Base-by-base conservation (phyloP, 2,113 vertebrate species). In the Gallinago paraguaiae region DNA sequence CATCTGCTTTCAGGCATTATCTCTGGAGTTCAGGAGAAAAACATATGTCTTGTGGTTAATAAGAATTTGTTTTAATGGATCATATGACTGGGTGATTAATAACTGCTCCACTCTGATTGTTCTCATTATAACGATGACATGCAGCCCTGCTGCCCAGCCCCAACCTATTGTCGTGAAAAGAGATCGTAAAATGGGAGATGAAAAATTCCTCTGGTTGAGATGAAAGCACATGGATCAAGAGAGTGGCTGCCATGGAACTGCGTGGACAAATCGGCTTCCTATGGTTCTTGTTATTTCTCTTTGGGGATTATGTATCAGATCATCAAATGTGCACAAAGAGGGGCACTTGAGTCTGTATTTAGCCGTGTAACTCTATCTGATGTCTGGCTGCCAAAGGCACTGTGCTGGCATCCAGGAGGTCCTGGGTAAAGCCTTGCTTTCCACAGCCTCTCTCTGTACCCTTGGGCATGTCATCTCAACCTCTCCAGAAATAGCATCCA, bases 1-100 rank as follows among this genome's bases (percentile, higher is more conserved):
- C 96, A 84, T 95, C 91, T 97, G 96, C 68, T 97, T 96, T 94
- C 79, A 82, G 51, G 75, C 96, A 96, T 97, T 97, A 96, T 97
- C 96, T 97, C 68, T 90, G 88, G 88, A 95, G 96, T 97, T 97
- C 87, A 92, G 94, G 95, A 94, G 92, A 79, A 96, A 97, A 98
- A 96, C 97, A 94, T 94, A 91, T 94, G 97, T 91, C 90, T 97
- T 96, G 96, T 68, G 90, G 96, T 95, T 97, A 96, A 95, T 95
- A 93, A 97, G 96, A 88, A 80, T 96, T 96, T 89, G 76, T 94
- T 97, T 93, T 92, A 97, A 96, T 95, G 95, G 95, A 74, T 96
- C 96, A 23, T 96, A 94, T 96, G 95, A 91, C 95, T 63, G 96
- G 92, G 88, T 97, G 95, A 97, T 97, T 97, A 97, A 97, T 97